A percentile compares a stretch with the other conserved stretches of the same genome.
Conservation (phyloP, 2,888 invertebrate genomes). For the Drosophila quinaria region DNA sequence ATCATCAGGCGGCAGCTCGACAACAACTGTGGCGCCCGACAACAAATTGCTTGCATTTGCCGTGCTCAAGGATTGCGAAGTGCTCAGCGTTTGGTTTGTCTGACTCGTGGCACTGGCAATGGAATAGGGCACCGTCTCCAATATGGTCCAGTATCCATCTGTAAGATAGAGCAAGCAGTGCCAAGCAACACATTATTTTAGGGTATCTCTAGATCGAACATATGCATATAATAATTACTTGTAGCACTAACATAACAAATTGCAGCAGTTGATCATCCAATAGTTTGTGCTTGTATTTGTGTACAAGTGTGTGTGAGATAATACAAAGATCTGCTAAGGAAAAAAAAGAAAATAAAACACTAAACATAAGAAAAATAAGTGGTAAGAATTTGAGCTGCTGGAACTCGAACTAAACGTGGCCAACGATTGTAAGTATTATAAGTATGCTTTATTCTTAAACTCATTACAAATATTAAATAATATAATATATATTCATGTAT, state of each 20-base stretch:
- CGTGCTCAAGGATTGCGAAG: slow-evolving; percentile 50
- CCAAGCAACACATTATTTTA: slow-evolving; percentile 9
- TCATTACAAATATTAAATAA: slow-evolving; percentile 55
- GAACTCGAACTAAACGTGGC: slow-evolving; percentile 4
- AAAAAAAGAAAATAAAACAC: not conserved
- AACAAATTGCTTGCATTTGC: slow-evolving; percentile 62
- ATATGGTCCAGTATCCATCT: slow-evolving; percentile 85
- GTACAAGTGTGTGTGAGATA: slow-evolving; percentile 18
- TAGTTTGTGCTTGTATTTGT: slow-evolving; percentile 28
- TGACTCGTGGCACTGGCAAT: slow-evolving; percentile 65
- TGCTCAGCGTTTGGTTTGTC: slow-evolving; percentile 44
- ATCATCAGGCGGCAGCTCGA: slow-evolving; percentile 83
- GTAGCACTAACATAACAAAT: slow-evolving; percentile 54
- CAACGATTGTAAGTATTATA: slow-evolving; percentile 12
- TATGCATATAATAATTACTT: slow-evolving; percentile 61
- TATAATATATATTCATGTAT: slow-evolving; percentile 32
- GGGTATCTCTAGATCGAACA: not conserved
- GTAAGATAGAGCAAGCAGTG: slow-evolving; percentile 43
- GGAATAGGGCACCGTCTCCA: slow-evolving; percentile 84
- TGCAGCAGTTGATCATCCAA: slow-evolving; percentile 50
- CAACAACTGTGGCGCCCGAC: slow-evolving; percentile 83
- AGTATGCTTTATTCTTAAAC: slow-evolving; percentile 71
- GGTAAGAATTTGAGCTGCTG: not conserved
- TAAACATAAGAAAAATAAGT: slow-evolving; percentile 6
- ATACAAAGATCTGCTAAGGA: slow-evolving; percentile 5